Conservation (phyloP, 2,797 vertebrate genomes). For the Brachyrhaphis roseni region DNA sequence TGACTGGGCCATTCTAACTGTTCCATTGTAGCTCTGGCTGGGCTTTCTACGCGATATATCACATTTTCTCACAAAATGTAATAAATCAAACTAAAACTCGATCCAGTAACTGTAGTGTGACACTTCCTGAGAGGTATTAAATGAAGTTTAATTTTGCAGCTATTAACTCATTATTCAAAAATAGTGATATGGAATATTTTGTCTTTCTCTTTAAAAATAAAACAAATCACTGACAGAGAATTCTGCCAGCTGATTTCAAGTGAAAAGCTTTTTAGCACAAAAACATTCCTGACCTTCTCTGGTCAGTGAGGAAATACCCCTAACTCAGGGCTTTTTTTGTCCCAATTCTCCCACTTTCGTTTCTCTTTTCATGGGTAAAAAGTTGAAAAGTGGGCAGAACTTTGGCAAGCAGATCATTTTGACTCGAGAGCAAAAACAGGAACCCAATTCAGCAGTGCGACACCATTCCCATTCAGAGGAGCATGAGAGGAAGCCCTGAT, state of each 20-base stretch:
- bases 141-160: background rate
- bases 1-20: too few relatives aligned
- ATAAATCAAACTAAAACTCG: background rate
- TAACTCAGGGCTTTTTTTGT: constrained; percentile 5
- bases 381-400: constrained; percentile 48
- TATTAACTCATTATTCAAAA: background rate
- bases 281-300: background rate
- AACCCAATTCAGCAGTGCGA: constrained; percentile 67
- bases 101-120: background rate
- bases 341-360: constrained; percentile 32
- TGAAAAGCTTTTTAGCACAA: background rate
- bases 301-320: constrained; percentile 19
- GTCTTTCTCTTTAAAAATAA: background rate
- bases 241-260: background rate
- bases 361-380: constrained; percentile 49
- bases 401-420: constrained; percentile 58
- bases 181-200: background rate
- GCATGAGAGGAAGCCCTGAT: constrained; percentile 68
- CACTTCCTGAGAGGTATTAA: background rate
- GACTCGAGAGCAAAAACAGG: constrained; percentile 70
- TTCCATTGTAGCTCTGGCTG: too few relatives aligned
- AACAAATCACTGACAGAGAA: background rate
- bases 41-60: background rate
- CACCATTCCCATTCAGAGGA: constrained; percentile 67
- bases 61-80: background rate